Percentiles rank a stretch among this genome's conserved stretches.
Conservation (phyloP, 2,888 invertebrate genomes). For the Eumacrocentrus americanus region DNA sequence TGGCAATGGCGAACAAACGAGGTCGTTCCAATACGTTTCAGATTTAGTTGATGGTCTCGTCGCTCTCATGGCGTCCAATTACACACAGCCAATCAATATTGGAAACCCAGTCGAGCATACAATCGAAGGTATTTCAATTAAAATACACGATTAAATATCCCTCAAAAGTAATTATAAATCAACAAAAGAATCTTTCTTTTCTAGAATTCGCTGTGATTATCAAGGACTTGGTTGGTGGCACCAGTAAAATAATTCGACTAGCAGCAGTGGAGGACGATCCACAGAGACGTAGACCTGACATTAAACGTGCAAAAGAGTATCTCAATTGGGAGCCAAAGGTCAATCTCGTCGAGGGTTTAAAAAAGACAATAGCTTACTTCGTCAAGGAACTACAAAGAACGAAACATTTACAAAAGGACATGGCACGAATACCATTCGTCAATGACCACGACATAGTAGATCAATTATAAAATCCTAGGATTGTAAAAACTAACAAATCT, state of each 20-base stretch:
- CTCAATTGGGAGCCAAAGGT: slow-evolving; percentile 94
- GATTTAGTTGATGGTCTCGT: slow-evolving; percentile 96
- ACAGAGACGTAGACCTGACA: slow-evolving; percentile 91
- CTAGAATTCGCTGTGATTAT: slow-evolving; percentile 87
- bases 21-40: slow-evolving; percentile 97
- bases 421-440: slow-evolving; percentile 52
- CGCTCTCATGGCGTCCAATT: slow-evolving; percentile 91
- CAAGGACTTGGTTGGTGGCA: slow-evolving; percentile 82
- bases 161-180: neutral
- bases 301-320: slow-evolving; percentile 81
- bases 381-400: slow-evolving; percentile 79
- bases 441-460: slow-evolving; percentile 58
- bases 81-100: slow-evolving; percentile 90
- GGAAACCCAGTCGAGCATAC: slow-evolving; percentile 99
- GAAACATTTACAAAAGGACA: slow-evolving; percentile 66
- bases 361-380: slow-evolving; percentile 93
- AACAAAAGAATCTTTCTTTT: slow-evolving; percentile 36
- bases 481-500: neutral
- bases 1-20: slow-evolving; percentile 86
- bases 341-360: slow-evolving; percentile 82
- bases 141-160: neutral
- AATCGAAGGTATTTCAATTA: slow-evolving; percentile 72
- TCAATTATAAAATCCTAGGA: slow-evolving; percentile 42
- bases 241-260: slow-evolving; percentile 81
- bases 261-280: slow-evolving; percentile 96